Evolutionary conservation across 2,113 vertebrate species (phyloP), one percentile per base, ranked within the genome.

Genomic region (Prochilodus magdalenae): DNA sequence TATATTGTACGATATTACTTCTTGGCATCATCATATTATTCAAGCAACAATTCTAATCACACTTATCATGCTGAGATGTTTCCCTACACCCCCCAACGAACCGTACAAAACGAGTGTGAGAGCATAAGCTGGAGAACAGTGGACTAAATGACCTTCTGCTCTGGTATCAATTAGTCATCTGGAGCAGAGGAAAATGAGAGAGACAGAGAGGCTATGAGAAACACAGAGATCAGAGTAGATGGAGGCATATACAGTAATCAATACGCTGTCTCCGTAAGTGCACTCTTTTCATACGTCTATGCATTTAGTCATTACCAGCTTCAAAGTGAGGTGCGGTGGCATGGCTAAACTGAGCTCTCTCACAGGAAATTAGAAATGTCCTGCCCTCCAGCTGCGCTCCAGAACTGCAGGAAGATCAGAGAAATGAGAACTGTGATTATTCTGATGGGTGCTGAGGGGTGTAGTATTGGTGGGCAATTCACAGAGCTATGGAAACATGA

Each of bases 111-210:
- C 84, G 26, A 22, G 74, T 60, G 3, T 51, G 27, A n/a, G 70
- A 6, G 63, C 12, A 26, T 24, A 3, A 10, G 40, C 27, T 55
- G 27, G 20, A 74, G 47, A 70, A 57, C 36, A 53, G 22, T 53
- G 49, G 27, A 18, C n/a, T 60, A 24, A 71, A 44, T 47, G 91
- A 82, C 93, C 96, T 95, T 94, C 95, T 94, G 96, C 95, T 81
- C 94, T 95, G 83, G 95, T 94, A 89, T 96, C 94, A 93, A 96
- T 95, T 87, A 95, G 90, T 75, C 94, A 93, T 91, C 95, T 95
- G 79, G 94, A 94, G 88, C 94, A 57, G 55, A 75, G 70, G 40
- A 69, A 51, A 86, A 36, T 24, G 89, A 88, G 5, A 63, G 76
- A 47, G 53, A 60, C 73, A 86, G 77, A 26, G 27, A n/a, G 30